Evolutionary conservation across 2,888 invertebrate species (phyloP).

Genomic region (Hirtodrosophila confusa): DNA sequence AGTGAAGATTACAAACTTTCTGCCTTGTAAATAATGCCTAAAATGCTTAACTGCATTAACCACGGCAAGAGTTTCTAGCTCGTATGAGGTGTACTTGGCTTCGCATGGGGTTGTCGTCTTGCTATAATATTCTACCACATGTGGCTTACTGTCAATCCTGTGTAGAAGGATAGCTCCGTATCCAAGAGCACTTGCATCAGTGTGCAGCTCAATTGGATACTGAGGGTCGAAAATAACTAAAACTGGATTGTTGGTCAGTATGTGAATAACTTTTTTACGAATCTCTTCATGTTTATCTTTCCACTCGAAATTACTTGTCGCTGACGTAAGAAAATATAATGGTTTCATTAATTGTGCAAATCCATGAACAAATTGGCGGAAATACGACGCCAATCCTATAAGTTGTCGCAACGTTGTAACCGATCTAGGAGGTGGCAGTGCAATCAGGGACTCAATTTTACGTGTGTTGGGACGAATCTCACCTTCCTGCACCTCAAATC

Average conservation of each 20-base stretch:
- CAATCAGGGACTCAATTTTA: no score
- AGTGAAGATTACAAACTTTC: background rate
- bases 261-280: background rate
- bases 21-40: background rate
- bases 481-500: no score
- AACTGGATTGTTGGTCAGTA: constrained; percentile 3
- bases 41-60: constrained; percentile 1
- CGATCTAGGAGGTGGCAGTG: background rate
- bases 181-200: background rate
- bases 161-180: background rate
- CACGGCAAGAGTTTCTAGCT: background rate
- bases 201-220: constrained; percentile 1
- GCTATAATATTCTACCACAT: constrained; percentile 2
- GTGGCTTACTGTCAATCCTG: background rate
- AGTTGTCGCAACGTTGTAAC: constrained; percentile 8
- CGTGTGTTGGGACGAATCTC: no score
- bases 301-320: constrained; percentile 19
- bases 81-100: background rate
- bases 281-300: constrained; percentile 5
- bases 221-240: constrained; percentile 3
- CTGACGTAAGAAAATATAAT: constrained; percentile 11
- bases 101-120: background rate
- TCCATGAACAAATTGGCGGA: constrained; percentile 11
- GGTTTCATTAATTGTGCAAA: constrained; percentile 11
- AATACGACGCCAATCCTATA: constrained; percentile 20